phyloP scores from a whole-genome alignment of 2,888 invertebrate genomes.

The Sylvicola cinctus region DNA sequence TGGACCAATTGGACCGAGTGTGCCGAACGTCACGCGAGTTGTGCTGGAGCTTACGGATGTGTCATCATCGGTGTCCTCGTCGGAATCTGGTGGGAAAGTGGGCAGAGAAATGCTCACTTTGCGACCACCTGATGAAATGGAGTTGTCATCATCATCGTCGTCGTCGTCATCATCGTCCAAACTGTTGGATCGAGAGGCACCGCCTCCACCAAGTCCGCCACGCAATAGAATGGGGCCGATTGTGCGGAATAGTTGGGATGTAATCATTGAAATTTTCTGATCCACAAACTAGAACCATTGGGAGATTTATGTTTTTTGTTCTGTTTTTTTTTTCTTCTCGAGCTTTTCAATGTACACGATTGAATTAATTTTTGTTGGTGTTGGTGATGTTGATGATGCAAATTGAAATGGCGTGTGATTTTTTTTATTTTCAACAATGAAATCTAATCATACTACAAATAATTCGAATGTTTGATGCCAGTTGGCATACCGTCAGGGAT shows the following conservation, averaged over 20 bases:
- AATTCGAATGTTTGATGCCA: too few relatives aligned
- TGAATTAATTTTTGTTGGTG: background rate
- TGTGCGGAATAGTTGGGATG: slow-evolving; percentile 48
- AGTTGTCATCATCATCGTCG: slow-evolving; percentile 27
- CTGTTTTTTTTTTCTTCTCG: too few relatives aligned
- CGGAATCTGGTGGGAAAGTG: slow-evolving; percentile 37
- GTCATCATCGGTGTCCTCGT: background rate
- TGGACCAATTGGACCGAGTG: too few relatives aligned
- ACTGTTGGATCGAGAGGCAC: slow-evolving; percentile 20
- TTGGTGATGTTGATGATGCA: too few relatives aligned
- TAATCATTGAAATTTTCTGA: slow-evolving; percentile 54
- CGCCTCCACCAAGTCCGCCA: slow-evolving; percentile 31
- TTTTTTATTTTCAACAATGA: too few relatives aligned
- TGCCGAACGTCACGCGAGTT: too few relatives aligned
- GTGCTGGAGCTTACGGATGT: background rate
- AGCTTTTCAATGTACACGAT: background rate
- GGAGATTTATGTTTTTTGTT: background rate
- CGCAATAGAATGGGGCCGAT: slow-evolving; percentile 54
- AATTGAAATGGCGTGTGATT: too few relatives aligned
- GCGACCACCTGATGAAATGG: slow-evolving; percentile 20
- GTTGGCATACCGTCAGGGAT: too few relatives aligned
- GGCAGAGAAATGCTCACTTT: slow-evolving; percentile 41
- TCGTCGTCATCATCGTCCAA: slow-evolving; percentile 30
- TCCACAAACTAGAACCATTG: slow-evolving; percentile 39
- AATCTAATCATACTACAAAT: too few relatives aligned